These are phyloP conservation scores for Pilophorus perplexus DNA, from an alignment of 2,888 invertebrate species.

Conservation along the genomic window DNA sequence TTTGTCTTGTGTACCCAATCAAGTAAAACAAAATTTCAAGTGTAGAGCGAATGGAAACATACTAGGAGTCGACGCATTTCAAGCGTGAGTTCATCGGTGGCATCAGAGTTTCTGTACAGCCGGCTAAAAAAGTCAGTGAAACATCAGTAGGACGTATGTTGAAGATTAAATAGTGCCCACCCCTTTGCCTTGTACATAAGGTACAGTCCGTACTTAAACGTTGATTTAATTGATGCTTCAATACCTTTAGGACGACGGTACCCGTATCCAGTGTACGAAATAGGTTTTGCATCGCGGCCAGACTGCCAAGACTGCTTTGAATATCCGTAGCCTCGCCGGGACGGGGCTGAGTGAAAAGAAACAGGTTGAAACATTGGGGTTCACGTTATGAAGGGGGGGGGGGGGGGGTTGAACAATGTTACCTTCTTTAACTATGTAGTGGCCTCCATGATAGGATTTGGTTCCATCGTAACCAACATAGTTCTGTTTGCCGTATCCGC, in stretches of 20 bases:
- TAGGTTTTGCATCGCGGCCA: not conserved
- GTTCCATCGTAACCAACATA: not conserved
- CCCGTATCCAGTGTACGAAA: constrained; percentile 27
- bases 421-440: constrained; percentile 24
- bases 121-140: constrained; percentile 15
- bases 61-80: constrained; percentile 44
- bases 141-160: no score
- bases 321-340: no score
- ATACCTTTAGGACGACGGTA: constrained; percentile 20
- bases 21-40: not conserved
- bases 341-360: no score
- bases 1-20: no score
- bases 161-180: no score
- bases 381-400: no score
- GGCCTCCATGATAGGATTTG: constrained; percentile 12
- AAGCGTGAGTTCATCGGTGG: constrained; percentile 49
- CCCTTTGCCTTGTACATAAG: no score
- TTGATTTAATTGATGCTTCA: no score
- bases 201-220: no score
- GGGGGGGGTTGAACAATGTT: no score
- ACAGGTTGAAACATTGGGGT: no score
- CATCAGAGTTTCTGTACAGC: constrained; percentile 49
- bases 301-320: no score
- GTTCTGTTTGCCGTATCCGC: constrained; percentile 5
- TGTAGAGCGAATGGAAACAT: not conserved